Percentiles rank a stretch among this genome's conserved stretches.
Conservation (phyloP, 1,140 invertebrate genomes). For the Aethina tumida region DNA sequence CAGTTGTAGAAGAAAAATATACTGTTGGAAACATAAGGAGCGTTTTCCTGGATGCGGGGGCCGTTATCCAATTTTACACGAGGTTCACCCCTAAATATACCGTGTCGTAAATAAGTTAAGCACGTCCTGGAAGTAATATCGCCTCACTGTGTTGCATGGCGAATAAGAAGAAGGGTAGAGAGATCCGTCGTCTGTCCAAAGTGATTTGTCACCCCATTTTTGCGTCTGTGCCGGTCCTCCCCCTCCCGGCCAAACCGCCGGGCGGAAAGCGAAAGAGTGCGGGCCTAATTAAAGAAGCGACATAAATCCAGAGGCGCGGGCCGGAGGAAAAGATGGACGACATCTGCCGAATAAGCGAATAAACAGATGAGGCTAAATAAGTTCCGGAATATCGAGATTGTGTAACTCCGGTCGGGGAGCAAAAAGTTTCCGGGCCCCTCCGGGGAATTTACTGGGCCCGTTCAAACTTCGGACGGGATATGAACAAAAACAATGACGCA, state of each 20-base stretch:
- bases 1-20: conserved; percentile 1
- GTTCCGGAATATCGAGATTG: conserved; percentile 21
- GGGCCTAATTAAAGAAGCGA: conserved; percentile 25
- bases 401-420: conserved; percentile 16
- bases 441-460: conserved; percentile 14
- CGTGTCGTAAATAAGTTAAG: conserved; percentile 31
- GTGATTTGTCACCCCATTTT: conserved; percentile 28
- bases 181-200: conserved; percentile 14
- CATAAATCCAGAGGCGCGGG: conserved; percentile 23
- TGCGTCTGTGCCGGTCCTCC: conserved; percentile 12
- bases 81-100: conserved; percentile 27
- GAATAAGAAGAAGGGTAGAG: conserved; percentile 17
- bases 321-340: conserved; percentile 18
- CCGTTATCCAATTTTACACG: conserved; percentile 30
- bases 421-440: conserved; percentile 18
- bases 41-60: conserved; percentile 12
- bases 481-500: conserved; percentile 29
- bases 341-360: conserved; percentile 24
- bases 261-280: conserved; percentile 15
- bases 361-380: conserved; percentile 26
- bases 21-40: conserved; percentile 16
- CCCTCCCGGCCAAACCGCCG: conserved; percentile 16
- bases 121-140: conserved; percentile 31
- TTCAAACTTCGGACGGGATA: conserved; percentile 17
- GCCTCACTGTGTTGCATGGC: conserved; percentile 28